A percentile compares a stretch with the other conserved stretches of the same genome.
These are phyloP conservation scores for Heliocidaris tuberculata DNA, from an alignment of 35 echinoderm and acorn worm species.

Conservation along the genomic window DNA sequence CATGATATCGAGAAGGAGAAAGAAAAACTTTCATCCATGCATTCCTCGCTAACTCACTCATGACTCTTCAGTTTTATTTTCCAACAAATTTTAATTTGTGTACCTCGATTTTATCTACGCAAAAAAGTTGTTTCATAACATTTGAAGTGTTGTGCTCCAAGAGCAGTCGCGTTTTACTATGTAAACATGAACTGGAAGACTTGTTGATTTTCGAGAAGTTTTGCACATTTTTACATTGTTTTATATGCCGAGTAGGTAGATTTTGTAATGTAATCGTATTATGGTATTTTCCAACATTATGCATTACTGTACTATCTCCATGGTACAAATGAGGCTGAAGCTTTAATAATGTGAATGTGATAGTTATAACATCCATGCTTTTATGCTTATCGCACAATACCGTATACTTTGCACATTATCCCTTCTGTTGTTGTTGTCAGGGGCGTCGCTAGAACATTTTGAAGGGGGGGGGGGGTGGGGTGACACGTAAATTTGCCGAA, in stretches of 20 bases:
- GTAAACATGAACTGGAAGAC: not conserved
- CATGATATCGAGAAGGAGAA: not conserved
- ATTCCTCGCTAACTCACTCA: not conserved
- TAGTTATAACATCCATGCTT: not conserved
- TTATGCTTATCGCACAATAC: not conserved
- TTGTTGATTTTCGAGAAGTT: not conserved
- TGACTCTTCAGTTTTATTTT: not conserved
- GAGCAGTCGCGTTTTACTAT: not conserved
- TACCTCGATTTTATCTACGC: not conserved
- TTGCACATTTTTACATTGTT: conserved; percentile 18
- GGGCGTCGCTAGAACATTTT: too few species aligned
- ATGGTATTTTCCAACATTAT: not conserved
- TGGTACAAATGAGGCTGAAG: not conserved
- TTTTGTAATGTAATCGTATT: not conserved
- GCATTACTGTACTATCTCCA: not conserved
- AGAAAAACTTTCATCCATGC: not conserved
- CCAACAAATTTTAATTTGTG: not conserved
- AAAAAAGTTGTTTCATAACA: not conserved
- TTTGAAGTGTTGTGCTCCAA: not conserved
- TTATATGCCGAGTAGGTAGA: not conserved
- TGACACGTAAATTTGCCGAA: too few species aligned
- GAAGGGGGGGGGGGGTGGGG: too few species aligned
- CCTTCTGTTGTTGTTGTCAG: not conserved
- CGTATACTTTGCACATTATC: not conserved
- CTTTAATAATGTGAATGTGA: not conserved